Conservation (phyloP, 2,797 vertebrate species). For the Enteromius viviparus region DNA sequence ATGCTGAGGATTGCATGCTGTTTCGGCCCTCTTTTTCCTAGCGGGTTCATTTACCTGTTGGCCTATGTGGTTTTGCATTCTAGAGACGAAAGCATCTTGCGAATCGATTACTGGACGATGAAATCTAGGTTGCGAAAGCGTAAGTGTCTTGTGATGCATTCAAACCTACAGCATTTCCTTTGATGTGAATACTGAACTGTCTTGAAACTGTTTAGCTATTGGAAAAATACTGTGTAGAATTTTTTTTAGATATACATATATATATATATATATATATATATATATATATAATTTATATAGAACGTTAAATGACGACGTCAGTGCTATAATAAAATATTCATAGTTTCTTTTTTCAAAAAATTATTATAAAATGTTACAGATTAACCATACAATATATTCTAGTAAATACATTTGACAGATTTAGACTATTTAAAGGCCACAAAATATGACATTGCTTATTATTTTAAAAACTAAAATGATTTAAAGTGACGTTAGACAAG, state of each 20-base stretch:
- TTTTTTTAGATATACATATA: background rate
- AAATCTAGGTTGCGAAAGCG: conserved; percentile 48
- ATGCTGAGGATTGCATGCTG: conserved; percentile 21
- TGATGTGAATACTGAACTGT: background rate
- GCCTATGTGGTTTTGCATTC: conserved; percentile 28
- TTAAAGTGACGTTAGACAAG: background rate
- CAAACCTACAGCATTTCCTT: conserved; percentile 35
- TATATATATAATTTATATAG: background rate
- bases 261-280: too few relatives aligned
- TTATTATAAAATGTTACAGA: background rate
- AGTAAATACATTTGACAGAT: background rate
- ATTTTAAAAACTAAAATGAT: background rate
- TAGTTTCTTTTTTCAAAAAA: background rate
- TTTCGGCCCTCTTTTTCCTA: conserved; percentile 15
- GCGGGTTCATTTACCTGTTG: background rate
- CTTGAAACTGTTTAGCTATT: conserved; percentile 18
- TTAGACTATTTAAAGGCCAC: background rate
- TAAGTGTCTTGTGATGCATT: background rate
- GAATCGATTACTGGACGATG: conserved; percentile 50
- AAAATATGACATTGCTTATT: background rate
- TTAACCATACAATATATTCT: background rate
- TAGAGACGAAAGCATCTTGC: background rate
- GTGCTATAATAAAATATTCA: background rate
- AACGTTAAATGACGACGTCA: background rate
- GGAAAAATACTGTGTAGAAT: background rate